Base-by-base conservation (phyloP, 2,888 invertebrate genomes). In the Lottia gigantea region DNA sequence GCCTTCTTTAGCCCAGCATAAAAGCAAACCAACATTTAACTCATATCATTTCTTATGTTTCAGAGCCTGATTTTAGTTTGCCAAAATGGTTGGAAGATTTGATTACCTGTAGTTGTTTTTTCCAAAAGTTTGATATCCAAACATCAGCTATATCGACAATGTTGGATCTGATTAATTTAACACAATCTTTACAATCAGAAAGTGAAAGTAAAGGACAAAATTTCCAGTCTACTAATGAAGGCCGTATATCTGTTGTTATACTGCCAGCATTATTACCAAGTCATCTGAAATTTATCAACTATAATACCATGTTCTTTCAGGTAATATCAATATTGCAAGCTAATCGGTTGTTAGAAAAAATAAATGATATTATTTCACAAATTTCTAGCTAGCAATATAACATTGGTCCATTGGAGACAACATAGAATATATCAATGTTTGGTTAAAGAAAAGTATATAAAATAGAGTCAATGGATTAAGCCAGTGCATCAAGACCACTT, bases 1-100 rank as follows among this genome's bases (percentile, higher is more conserved):
- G 11, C 11, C 40, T 40, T 40, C 6, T 6, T 40, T 40, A 40
- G 11, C 40, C 7, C 40, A 40, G 7, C 7, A 40, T 40, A 11
- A 40, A 11, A 8, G 40, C 11, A 11, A 40, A 8, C 11, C 40
- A 1, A 4, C 2, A 40, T 4, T 40, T 40, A 40, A 6, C 40
- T 40, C 11, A 11, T 40, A 40, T 40, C 11, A 31, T 40, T 40
- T 6, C 40, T 26, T 71, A 64, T 61, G 49, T 74, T 75, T 2
- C 71, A 74, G 87, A 85, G 79, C 90, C 90, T 68, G 86, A 87
- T 3, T 70, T 40, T 84, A 89, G 74, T 15, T 78, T 85, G 46
- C 87, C 78, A 81, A 92, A 64, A 46, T 95, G 95, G 94, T 87
- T 94, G 62, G 92, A 92, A 82, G 92, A 93, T 61, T 88, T 95